Conservation (phyloP, 2,113 vertebrate genomes). For the Cyprinodon tularosa region DNA sequence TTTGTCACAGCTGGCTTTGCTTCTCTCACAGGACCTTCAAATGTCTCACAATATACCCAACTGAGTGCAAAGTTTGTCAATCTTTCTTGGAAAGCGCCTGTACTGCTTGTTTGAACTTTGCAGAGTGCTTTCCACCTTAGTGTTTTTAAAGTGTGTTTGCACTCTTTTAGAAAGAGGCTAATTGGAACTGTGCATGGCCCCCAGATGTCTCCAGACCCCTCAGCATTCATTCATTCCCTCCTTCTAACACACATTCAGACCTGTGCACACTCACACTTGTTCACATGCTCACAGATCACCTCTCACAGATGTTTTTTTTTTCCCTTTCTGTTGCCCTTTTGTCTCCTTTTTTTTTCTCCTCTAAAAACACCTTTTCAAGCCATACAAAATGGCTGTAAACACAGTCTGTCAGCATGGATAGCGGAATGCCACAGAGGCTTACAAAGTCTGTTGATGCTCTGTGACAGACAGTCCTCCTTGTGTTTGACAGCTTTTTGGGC, state of each 20-base stretch:
- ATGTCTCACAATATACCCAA: conserved; percentile 69
- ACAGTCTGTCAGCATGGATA: conserved; percentile 70
- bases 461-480: conserved; percentile 73
- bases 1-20: conserved; percentile 67
- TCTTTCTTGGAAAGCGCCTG: conserved; percentile 44
- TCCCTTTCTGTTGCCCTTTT: conserved; percentile 10
- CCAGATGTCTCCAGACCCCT: conserved; percentile 62
- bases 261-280: background rate
- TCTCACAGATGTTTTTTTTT: conserved; percentile 68
- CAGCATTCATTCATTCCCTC: conserved; percentile 43
- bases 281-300: conserved; percentile 30
- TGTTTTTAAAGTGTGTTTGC: conserved; percentile 53
- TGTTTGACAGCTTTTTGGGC: conserved; percentile 76
- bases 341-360: conserved; percentile 50
- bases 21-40: conserved; percentile 68
- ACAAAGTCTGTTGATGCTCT: conserved; percentile 66
- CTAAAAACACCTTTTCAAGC: conserved; percentile 77
- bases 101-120: conserved; percentile 39
- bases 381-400: conserved; percentile 80
- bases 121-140: conserved; percentile 46
- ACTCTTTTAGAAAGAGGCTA: conserved; percentile 59
- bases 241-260: conserved; percentile 39
- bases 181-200: conserved; percentile 70
- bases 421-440: conserved; percentile 78
- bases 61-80: conserved; percentile 61